These are phyloP conservation scores for Petrosia ficiformis DNA, from an alignment of 37 sponge, comb jelly and placozoan species.

Conservation along the genomic window DNA sequence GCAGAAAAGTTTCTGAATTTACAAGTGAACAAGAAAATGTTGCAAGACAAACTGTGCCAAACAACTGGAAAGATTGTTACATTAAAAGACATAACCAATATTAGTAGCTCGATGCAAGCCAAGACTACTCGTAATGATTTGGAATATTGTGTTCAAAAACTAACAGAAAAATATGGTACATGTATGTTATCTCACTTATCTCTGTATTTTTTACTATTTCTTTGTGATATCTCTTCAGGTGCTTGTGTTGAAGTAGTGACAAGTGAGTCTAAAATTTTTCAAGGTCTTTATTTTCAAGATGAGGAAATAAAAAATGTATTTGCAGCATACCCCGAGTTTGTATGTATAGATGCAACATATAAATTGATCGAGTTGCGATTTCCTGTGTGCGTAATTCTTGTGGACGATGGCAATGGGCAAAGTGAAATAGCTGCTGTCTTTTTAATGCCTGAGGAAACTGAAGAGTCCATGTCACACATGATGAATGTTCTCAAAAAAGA, in stretches of 20 bases:
- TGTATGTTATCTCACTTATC: too few relatives aligned
- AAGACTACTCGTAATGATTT: too few relatives aligned
- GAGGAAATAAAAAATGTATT: constrained; percentile 21
- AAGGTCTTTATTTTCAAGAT: constrained; percentile 41
- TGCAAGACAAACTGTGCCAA: constrained; percentile 8
- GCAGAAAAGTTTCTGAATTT: constrained; percentile 4
- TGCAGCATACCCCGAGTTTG: constrained; percentile 36
- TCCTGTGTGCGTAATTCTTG: constrained; percentile 14
- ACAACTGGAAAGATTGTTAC: constrained; percentile 20
- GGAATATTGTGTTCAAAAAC: too few relatives aligned
- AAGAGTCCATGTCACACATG: constrained; percentile 14
- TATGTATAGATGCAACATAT: constrained; percentile 43
- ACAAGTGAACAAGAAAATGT: constrained; percentile 14
- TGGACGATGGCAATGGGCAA: constrained; percentile 28
- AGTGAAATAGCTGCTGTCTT: constrained; percentile 28
- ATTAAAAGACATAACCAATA: constrained; percentile 14
- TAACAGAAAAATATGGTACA: too few relatives aligned
- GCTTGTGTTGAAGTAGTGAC: constrained; percentile 31
- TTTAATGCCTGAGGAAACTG: constrained; percentile 24
- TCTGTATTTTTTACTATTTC: not conserved
- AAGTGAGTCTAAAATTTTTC: constrained; percentile 12
- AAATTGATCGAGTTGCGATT: constrained; percentile 33
- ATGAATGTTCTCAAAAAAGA: constrained; percentile 26
- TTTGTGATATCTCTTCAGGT: constrained; percentile 3
- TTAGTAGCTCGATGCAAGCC: too few relatives aligned